phyloP scores from a whole-genome alignment of 2,797 vertebrate genomes.

The Cercopithecus neglectus region DNA sequence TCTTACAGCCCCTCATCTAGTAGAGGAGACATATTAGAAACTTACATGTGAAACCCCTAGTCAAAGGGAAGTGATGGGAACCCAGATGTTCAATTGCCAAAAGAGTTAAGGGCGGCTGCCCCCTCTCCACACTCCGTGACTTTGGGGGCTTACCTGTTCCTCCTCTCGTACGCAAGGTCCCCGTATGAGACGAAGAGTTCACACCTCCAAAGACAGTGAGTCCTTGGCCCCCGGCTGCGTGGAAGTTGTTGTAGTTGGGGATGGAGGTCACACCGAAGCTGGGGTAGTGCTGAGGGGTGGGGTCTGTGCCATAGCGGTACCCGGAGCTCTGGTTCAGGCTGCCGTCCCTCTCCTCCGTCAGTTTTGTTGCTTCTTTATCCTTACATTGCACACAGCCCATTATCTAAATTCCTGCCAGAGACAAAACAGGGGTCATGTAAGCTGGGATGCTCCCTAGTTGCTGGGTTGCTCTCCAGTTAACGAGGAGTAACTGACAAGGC shows the following conservation, averaged over 20 bases:
- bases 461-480: not conserved
- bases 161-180: constrained; percentile 92
- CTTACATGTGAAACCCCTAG: not conserved
- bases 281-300: constrained; percentile 93
- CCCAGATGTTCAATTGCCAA: not conserved
- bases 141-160: constrained; percentile 89
- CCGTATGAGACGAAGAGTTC: constrained; percentile 93
- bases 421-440: constrained; percentile 47
- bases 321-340: constrained; percentile 93
- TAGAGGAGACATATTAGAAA: not conserved
- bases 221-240: constrained; percentile 90
- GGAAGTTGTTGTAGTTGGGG: constrained; percentile 98
- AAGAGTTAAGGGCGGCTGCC: not conserved
- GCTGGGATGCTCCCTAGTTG: not conserved
- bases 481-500: not conserved
- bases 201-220: constrained; percentile 95
- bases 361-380: constrained; percentile 98
- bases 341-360: constrained; percentile 92
- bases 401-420: constrained; percentile 92
- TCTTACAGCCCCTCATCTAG: not conserved
- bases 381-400: constrained; percentile 99
- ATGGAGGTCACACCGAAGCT: constrained; percentile 93
- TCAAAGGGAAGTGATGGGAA: not conserved
- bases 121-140: fast-evolving
- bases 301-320: constrained; percentile 94